Base-by-base conservation (phyloP, 2,113 vertebrate genomes). In the Oncorhynchus mykiss region DNA sequence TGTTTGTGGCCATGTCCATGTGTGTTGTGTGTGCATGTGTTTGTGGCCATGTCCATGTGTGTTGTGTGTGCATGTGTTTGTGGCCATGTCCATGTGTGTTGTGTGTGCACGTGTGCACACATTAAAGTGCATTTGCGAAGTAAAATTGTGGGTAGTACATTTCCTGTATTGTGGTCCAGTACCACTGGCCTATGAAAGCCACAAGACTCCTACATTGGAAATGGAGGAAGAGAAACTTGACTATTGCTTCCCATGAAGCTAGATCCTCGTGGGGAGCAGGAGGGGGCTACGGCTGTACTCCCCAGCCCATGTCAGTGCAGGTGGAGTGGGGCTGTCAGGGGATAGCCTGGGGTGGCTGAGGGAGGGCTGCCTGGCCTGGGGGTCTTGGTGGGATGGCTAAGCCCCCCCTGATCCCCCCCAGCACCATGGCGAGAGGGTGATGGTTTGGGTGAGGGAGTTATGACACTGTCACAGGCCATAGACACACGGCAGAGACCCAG, bases 391-490 rank as follows among this genome's bases (percentile, higher is more conserved):
- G 34, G 67, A 31, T 54, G 75, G 65, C 22, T 73, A 51, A 72
- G 68, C 70, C 31, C 49, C 25, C 45, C 31, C 22, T 73, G 62
- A 72, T 62, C 70, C 31, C 49, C 49, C 25, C 27, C 48, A 29
- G 25, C 74, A 48, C 72, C 65, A 76, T n/a, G 71, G 34, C 31
- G 67, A 69, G 64, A 31, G 72, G 29, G 71, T 74, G 70, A 67
- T 57, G 59, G 31, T 67, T 45, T 77, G 79, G 71, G 65, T 39
- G 45, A 73, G 66, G 65, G 25, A 22, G 59, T 8, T 62, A 22
- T 24, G 51, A 18, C 51, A 62, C 13, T 62, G 27, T 67, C 34
- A 67, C 48, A 34, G n/a, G 25, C 24, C 65, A 22, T 4, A 25
- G 54, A 27, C 29, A 29, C 24, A 72, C 22, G 75, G 16, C 29